Base-by-base conservation (phyloP, 2,888 invertebrate genomes). In the Phengaris arion region DNA sequence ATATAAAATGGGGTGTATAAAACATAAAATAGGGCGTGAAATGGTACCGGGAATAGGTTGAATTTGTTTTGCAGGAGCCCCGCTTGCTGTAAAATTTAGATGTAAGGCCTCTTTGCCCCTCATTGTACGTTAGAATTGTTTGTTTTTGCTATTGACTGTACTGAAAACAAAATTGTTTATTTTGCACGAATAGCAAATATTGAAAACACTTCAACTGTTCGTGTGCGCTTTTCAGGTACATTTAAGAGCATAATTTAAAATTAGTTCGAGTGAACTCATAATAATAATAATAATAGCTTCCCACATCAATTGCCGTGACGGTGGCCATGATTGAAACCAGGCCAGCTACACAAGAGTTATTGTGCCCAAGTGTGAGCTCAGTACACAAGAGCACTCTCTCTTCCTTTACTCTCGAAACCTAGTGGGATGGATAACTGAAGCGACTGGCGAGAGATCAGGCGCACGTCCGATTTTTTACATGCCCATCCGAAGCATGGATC, bases 21-120 rank as follows among this genome's bases (percentile, higher is more conserved):
- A 72, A 72, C 54, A 72, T 90, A 90, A 92, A 93, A 92, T 93
- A 90, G 87, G 87, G 89, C 92, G 90, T 90, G 89, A 91, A 93
- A 93, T 91, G 90, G 89, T 86, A 85, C 85, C 83, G 83, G 82
- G 85, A 89, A 91, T 88, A 85, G 89, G 84, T 84, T 82, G 86
- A 87, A 91, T 92, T 92, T 93, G 92, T 92, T 92, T 22, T 91
- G 88, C 86, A 85, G 85, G 85, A 85, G 84, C 83, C 83, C 81
- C 83, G 84, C 84, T 85, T 54, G 85, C 81, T 85, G 86, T 84
- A 83, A 88, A 89, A 89, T 89, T 90, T 87, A 85, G 86, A 85
- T 85, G 85, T 86, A 85, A 86, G 80, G 80, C 83, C 82, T 81
- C 83, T 81, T 83, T 84, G 85, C 83, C 84, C 83, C 80, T 83